Evolutionary conservation across 2,888 invertebrate genomes (phyloP), one percentile per base, ranked within the genome.

Genomic region (Limnephilus rhombicus): DNA sequence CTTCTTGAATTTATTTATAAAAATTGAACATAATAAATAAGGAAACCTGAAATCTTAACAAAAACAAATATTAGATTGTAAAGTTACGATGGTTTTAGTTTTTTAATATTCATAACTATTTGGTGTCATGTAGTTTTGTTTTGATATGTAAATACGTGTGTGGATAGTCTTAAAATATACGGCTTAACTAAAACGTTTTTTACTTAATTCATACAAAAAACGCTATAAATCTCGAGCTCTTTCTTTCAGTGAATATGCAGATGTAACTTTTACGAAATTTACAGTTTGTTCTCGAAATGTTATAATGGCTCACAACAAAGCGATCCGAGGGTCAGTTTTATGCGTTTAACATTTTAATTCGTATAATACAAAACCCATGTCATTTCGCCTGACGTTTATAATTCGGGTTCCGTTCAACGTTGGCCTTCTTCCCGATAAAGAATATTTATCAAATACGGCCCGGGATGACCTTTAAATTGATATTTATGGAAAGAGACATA

Each of bases 401-500:
- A 93, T 92, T 93, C 92, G 90, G 80, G 91, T 82, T 82, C 92
- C 93, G 92, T 92, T 92, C 92, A 93, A 80, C 82, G 91, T 68
- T n/a, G 49, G 34, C 88, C 92, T 68, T 82, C 81, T 80, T 81
- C 85, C 81, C 89, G 89, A 91, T 91, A 90, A 82, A 83, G 90
- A 89, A 92, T 92, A 93, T 49, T 49, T 92, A 93, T 93, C 93
- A 93, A 92, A 92, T 83, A 90, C 81, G 89, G 82, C 80, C 85
- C 80, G 91, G 89, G 82, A 81, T 88, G 92, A 93, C 92, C 90
- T 92, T 92, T 92, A 93, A 92, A 92, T 93, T 93, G 91, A 93
- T 92, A 93, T 93, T 93, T 92, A 93, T 92, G 92, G 90, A 93
- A 92, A 91, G 92, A 92, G 90, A 93, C 89, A 85, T 90, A 86